A percentile compares a stretch with the other conserved stretches of the same genome.
These are phyloP conservation scores for Polietes domitor DNA, from an alignment of 2,888 invertebrate genomes.

Conservation along the genomic window DNA sequence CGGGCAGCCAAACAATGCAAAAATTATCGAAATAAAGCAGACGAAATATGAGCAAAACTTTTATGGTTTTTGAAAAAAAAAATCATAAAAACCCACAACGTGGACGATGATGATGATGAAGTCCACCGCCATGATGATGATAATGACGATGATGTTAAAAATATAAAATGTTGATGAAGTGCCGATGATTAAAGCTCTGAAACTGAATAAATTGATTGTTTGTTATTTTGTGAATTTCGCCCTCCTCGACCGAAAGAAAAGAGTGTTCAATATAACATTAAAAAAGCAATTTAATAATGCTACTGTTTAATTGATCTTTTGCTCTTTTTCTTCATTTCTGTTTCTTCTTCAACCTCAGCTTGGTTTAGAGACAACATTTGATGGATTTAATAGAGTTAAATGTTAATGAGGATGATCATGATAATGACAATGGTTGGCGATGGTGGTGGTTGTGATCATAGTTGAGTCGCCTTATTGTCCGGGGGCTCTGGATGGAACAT, in stretches of 20 bases:
- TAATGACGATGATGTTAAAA: conserved; percentile 36
- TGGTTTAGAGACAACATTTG: neutral
- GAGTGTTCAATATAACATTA: conserved; percentile 5
- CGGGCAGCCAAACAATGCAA: conserved; percentile 1
- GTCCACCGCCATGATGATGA: neutral
- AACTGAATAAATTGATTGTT: conserved; percentile 35
- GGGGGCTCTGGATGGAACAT: too few species aligned
- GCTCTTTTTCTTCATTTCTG: neutral
- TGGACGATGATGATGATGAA: conserved; percentile 35
- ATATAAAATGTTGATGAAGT: conserved; percentile 43
- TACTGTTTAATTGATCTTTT: conserved; percentile 60
- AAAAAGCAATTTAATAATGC: conserved; percentile 34
- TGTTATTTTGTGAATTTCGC: neutral
- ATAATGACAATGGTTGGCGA: conserved; percentile 1
- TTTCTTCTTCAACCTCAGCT: neutral
- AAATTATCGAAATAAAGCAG: conserved; percentile 15
- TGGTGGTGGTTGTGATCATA: neutral
- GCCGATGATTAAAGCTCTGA: conserved; percentile 33
- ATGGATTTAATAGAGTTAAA: conserved; percentile 6
- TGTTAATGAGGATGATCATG: neutral
- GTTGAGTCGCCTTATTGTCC: too few species aligned
- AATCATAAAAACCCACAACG: neutral
- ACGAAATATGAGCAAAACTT: conserved; percentile 8
- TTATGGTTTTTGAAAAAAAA: conserved; percentile 8
- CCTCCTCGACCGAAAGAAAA: conserved; percentile 13